These are phyloP conservation scores for Pantherophis guttatus DNA, from an alignment of 2,113 vertebrate genomes.

Conservation along the genomic window DNA sequence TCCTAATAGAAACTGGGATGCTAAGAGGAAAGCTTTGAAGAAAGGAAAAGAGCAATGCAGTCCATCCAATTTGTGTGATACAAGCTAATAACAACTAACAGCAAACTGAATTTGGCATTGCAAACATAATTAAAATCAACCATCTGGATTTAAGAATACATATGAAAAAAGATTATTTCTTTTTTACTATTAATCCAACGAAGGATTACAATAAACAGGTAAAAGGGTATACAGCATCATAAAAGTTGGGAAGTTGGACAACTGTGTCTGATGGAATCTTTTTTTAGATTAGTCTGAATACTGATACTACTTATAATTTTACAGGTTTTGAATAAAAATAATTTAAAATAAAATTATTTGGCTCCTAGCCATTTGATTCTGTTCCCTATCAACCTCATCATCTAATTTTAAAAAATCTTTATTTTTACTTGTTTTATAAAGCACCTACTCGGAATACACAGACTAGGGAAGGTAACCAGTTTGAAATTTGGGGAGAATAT, in stretches of 20 bases:
- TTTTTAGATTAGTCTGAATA: background rate
- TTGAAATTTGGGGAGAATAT: background rate
- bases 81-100: background rate
- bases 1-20: background rate
- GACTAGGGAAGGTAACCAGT: background rate
- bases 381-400: background rate
- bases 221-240: background rate
- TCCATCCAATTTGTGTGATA: background rate
- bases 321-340: background rate
- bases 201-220: background rate
- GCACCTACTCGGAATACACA: background rate
- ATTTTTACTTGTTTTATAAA: background rate
- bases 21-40: background rate
- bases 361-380: too few relatives aligned
- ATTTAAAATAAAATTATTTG: constrained; percentile 2
- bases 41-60: background rate
- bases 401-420: background rate
- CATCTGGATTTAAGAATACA: background rate
- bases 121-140: background rate
- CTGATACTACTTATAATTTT: background rate
- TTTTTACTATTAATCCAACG: background rate
- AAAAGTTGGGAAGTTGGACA: background rate
- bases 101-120: background rate
- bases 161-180: background rate
- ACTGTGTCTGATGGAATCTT: background rate